Conservation (phyloP, 2,113 vertebrate genomes). For the Albula goreensis region DNA sequence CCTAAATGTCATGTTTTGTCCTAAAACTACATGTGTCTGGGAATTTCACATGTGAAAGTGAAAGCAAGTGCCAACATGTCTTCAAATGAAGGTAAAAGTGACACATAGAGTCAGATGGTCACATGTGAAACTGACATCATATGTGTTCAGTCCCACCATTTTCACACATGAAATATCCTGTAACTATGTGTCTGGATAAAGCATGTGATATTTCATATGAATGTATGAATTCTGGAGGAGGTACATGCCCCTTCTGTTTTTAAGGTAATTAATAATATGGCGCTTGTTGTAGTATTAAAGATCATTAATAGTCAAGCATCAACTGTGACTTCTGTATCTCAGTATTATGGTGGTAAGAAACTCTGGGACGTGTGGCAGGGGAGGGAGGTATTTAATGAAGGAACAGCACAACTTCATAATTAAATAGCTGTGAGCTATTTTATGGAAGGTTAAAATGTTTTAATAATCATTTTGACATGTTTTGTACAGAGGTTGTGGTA, state of each 20-base stretch:
- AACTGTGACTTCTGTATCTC: neutral
- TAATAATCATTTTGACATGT: neutral
- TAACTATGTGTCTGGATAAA: no score
- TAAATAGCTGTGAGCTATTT: neutral
- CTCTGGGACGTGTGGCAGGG: neutral
- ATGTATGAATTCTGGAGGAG: neutral
- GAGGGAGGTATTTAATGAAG: neutral
- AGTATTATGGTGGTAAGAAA: neutral
- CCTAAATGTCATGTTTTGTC: no score
- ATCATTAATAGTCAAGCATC: neutral
- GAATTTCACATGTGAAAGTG: no score
- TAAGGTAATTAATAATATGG: neutral
- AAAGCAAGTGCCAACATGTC: no score
- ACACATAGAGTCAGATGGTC: no score
- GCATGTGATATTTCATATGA: no score
- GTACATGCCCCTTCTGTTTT: neutral
- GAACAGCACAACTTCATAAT: neutral
- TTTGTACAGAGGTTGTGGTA: no score
- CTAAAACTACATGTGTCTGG: no score
- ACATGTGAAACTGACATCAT: no score
- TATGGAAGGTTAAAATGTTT: neutral
- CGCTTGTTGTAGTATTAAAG: neutral
- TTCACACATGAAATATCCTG: no score
- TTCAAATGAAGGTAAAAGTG: no score
- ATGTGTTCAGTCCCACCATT: no score